Evolutionary conservation across 2,888 invertebrate species (phyloP).

Genomic region (Drosophila quinaria): DNA sequence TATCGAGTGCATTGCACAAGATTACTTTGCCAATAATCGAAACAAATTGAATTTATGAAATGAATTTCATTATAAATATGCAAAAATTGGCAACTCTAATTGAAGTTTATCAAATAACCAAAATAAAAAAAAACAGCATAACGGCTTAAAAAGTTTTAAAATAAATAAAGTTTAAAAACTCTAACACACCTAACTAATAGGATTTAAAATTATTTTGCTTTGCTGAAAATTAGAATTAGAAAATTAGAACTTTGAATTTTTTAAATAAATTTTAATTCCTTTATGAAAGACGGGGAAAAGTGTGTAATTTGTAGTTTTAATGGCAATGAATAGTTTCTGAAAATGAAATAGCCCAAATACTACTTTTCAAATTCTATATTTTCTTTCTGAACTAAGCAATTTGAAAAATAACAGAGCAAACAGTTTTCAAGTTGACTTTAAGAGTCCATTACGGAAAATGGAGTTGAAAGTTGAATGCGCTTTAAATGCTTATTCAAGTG

Average conservation of each 20-base stretch:
- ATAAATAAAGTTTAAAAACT: neutral
- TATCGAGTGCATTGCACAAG: constrained; percentile 56
- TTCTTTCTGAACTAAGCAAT: no score
- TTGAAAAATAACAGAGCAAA: neutral
- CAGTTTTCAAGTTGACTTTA: constrained; percentile 13
- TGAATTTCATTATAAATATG: constrained; percentile 69
- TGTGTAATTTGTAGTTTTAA: no score
- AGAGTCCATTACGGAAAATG: constrained; percentile 16
- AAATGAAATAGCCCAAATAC: no score
- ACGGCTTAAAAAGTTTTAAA: constrained; percentile 14
- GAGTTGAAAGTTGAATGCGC: constrained; percentile 8
- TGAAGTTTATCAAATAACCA: constrained; percentile 69
- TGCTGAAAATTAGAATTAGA: no score
- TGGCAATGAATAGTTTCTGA: no score
- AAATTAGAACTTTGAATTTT: no score
- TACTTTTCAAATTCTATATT: no score
- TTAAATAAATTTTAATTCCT: no score
- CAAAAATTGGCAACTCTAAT: constrained; percentile 67
- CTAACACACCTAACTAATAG: neutral
- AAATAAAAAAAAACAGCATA: constrained; percentile 20
- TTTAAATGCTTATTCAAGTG: constrained; percentile 4
- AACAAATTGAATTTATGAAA: constrained; percentile 79
- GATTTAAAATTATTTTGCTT: no score
- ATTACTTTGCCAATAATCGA: constrained; percentile 81
- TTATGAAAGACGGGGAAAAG: no score